Evolutionary conservation across 2,888 invertebrate genomes (phyloP).

Genomic region (Eupithecia inturbata): DNA sequence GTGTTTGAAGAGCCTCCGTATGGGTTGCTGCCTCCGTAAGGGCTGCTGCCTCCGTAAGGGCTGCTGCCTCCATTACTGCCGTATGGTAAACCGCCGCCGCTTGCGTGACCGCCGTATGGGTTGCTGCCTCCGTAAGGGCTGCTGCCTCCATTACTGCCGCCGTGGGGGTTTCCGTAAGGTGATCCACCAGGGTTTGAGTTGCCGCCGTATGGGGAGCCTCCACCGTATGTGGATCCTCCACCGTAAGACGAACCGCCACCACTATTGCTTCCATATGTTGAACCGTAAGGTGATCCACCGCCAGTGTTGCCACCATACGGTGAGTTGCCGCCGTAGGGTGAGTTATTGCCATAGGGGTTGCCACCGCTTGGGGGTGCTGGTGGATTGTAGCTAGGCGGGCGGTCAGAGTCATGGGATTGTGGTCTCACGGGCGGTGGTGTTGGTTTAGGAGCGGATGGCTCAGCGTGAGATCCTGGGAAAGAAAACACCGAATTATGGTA

Average conservation of each 20-base stretch:
- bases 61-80: conserved; percentile 46
- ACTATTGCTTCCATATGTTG: conserved; percentile 21
- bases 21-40: conserved; percentile 54
- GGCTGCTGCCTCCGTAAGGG: conserved; percentile 45
- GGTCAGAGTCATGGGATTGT: conserved; percentile 64
- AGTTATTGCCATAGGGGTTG: conserved; percentile 9
- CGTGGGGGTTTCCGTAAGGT: conserved; percentile 10
- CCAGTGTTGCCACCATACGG: conserved; percentile 41
- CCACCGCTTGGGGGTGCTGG: conserved; percentile 67
- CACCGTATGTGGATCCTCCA: conserved; percentile 38
- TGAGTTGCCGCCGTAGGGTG: conserved; percentile 45
- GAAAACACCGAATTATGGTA: not conserved
- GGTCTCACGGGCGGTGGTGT: conserved; percentile 55
- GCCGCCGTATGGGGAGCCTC: conserved; percentile 44
- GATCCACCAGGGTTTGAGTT: conserved; percentile 28
- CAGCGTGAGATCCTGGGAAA: conserved; percentile 69
- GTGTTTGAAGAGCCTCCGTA: conserved; percentile 54
- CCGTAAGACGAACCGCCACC: conserved; percentile 43
- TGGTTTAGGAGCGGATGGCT: conserved; percentile 65
- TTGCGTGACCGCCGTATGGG: conserved; percentile 29
- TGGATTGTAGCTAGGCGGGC: conserved; percentile 74
- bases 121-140: conserved; percentile 55
- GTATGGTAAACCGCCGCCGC: conserved; percentile 39
- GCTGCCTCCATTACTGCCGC: conserved; percentile 44
- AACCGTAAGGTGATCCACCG: conserved; percentile 34